phyloP scores from a whole-genome alignment of 2,888 invertebrate genomes.

The Synanthedon vespiformis region DNA sequence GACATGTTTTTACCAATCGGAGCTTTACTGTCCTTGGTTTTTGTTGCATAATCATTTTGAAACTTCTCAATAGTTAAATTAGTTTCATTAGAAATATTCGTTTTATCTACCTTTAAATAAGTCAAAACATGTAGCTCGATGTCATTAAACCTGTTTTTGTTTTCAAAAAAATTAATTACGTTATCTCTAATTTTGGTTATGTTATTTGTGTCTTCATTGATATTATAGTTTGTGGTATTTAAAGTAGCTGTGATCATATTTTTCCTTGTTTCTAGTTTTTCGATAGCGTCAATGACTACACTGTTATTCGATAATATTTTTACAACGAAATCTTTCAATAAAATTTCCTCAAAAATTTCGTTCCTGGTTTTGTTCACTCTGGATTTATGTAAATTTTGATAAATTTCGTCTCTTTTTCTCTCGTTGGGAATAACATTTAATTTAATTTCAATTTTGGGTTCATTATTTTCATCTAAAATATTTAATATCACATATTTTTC shows the following conservation, averaged over 20 bases:
- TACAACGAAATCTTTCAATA: slow-evolving; percentile 12
- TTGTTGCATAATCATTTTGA: too few species aligned
- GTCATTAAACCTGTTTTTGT: too few species aligned
- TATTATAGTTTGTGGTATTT: too few species aligned
- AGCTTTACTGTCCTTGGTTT: too few species aligned
- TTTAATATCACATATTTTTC: slow-evolving; percentile 20
- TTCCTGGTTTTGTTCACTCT: slow-evolving; percentile 1
- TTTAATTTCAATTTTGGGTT: slow-evolving; percentile 31
- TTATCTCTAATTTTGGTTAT: too few species aligned
- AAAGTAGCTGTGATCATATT: neutral
- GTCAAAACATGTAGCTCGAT: neutral
- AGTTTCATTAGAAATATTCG: neutral
- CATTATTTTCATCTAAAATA: slow-evolving; percentile 21
- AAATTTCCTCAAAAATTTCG: neutral
- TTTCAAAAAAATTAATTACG: too few species aligned
- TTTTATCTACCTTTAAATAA: neutral
- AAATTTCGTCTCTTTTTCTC: neutral
- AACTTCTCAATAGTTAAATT: neutral
- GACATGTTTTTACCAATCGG: too few species aligned
- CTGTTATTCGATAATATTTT: slow-evolving; percentile 21
- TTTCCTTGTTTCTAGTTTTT: neutral
- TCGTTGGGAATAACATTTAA: slow-evolving; percentile 7
- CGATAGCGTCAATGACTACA: slow-evolving; percentile 9
- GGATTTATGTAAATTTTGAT: slow-evolving; percentile 5
- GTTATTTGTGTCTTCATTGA: too few species aligned